These are phyloP conservation scores for Tympanuchus pallidicinctus DNA, from an alignment of 2,113 vertebrate genomes.

Conservation along the genomic window DNA sequence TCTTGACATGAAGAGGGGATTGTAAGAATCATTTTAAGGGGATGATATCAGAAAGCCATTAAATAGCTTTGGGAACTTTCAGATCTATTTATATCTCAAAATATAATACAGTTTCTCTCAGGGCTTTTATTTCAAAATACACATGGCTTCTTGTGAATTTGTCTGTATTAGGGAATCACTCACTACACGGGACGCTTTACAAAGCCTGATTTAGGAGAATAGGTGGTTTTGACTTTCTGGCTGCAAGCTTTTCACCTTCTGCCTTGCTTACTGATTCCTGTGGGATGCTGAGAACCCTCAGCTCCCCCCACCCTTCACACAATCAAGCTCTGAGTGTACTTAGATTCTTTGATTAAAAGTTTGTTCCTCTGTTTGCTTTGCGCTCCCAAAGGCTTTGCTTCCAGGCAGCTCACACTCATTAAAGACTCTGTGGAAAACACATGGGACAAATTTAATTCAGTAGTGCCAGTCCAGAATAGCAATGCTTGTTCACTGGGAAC, in stretches of 20 bases:
- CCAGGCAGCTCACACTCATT: constrained; percentile 56
- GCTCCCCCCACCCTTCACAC: not conserved
- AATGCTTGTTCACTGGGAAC: not conserved
- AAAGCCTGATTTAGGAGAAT: not conserved
- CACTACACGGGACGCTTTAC: not conserved
- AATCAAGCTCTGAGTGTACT: not conserved
- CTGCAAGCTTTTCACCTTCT: constrained; percentile 10
- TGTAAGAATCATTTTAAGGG: not conserved
- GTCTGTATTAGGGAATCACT: not conserved
- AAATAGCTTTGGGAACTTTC: not conserved
- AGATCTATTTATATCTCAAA: not conserved
- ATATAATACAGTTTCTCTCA: not conserved
- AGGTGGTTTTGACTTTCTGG: not conserved
- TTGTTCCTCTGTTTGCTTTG: constrained; percentile 50
- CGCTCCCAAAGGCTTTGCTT: constrained; percentile 53
- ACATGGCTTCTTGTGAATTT: not conserved
- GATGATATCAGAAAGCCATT: not conserved
- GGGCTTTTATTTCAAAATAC: not conserved
- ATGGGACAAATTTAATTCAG: constrained; percentile 22
- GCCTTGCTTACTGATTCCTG: not conserved
- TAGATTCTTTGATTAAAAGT: constrained; percentile 58
- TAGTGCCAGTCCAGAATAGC: constrained; percentile 10
- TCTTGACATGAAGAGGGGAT: not conserved
- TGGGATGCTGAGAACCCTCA: not conserved
- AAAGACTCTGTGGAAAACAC: constrained; percentile 23